phyloP scores from a whole-genome alignment of 2,797 vertebrate genomes.

The Labroides dimidiatus region DNA sequence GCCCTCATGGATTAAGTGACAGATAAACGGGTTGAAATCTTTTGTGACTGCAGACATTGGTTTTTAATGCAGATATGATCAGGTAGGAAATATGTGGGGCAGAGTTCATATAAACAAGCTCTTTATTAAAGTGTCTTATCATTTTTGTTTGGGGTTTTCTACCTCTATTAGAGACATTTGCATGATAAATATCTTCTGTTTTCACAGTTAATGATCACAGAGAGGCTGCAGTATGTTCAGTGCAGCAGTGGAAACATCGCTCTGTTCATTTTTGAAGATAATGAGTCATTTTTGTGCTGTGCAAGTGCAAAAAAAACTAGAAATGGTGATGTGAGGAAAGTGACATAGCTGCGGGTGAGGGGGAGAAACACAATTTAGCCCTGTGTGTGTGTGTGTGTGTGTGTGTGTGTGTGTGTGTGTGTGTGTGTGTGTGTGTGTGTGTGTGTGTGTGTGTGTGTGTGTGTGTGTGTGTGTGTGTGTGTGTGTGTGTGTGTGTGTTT shows the following conservation, averaged over 20 bases:
- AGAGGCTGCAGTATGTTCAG: not conserved
- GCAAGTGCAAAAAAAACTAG: not conserved
- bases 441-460: constrained; percentile 24
- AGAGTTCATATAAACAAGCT: no score
- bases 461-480: constrained; percentile 25
- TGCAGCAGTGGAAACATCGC: not conserved
- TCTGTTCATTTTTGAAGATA: not conserved
- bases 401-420: constrained; percentile 19
- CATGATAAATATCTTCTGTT: no score
- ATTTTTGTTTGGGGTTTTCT: not conserved
- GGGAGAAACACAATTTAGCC: constrained; percentile 4
- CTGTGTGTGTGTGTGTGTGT: constrained; percentile 15
- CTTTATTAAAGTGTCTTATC: no score
- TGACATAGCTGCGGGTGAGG: constrained; percentile 7
- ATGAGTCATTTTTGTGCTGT: not conserved
- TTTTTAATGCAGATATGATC: no score
- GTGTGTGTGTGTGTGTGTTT: constrained; percentile 27
- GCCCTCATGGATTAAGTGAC: no score
- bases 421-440: constrained; percentile 31
- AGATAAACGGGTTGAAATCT: no score
- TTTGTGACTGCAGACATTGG: no score
- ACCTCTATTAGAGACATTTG: no score
- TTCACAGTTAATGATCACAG: not conserved
- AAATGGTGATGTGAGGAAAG: not conserved
- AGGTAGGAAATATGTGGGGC: no score